A percentile compares a stretch with the other conserved stretches of the same genome.
These are phyloP conservation scores for Oncorhynchus mykiss DNA, from an alignment of 2,113 vertebrate genomes.

Conservation along the genomic window DNA sequence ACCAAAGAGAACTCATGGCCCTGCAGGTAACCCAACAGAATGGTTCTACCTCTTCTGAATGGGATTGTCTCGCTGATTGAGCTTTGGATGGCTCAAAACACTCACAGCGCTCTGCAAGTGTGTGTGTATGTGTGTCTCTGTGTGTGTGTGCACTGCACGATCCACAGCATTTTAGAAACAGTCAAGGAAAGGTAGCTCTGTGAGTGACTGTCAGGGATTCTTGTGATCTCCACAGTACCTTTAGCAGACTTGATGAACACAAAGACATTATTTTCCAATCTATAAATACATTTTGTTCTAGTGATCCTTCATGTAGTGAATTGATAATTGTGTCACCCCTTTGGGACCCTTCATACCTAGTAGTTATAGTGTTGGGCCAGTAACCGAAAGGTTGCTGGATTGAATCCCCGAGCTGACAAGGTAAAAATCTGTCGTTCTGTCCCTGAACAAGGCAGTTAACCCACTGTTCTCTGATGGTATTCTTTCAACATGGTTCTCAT, in stretches of 20 bases:
- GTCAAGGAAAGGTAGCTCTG: conserved; percentile 24
- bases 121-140: conserved; percentile 50
- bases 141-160: conserved; percentile 38
- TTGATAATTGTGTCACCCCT: neutral
- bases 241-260: conserved; percentile 7
- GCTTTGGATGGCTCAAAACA: conserved; percentile 68
- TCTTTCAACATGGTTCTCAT: conserved; percentile 1
- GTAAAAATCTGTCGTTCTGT: too few species aligned
- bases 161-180: conserved; percentile 43
- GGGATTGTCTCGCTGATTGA: conserved; percentile 54
- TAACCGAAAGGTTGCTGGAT: too few species aligned
- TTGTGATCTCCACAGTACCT: conserved; percentile 13
- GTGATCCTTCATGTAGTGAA: conserved; percentile 16
- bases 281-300: neutral
- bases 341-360: conserved; percentile 14
- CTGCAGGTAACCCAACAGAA: conserved; percentile 78
- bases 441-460: too few species aligned
- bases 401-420: too few species aligned
- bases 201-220: conserved; percentile 23
- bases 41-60: conserved; percentile 60
- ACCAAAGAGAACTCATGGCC: conserved; percentile 91
- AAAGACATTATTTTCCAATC: conserved; percentile 5
- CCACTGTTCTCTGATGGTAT: conserved; percentile 13
- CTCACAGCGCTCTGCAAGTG: conserved; percentile 51
- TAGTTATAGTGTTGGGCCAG: too few species aligned